A percentile compares a stretch with the other conserved stretches of the same genome.
These are phyloP conservation scores for Silurus lanzhouensis DNA, from an alignment of 2,797 vertebrate species.

Conservation along the genomic window DNA sequence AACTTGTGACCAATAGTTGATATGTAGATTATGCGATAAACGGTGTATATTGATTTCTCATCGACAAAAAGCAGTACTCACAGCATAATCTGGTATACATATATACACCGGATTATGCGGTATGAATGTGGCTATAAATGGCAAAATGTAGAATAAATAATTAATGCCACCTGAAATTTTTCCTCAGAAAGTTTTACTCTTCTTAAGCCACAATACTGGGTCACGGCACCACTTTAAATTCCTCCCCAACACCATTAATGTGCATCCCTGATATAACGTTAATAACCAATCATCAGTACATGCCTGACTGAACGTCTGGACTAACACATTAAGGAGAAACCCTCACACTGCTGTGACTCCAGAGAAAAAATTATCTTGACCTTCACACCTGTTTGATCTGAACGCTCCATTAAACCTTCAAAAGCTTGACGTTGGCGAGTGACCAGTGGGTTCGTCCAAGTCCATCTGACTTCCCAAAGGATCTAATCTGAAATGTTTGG, in stretches of 20 bases:
- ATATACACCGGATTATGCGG: too few species aligned
- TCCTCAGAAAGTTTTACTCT: too few species aligned
- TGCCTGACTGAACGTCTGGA: background rate
- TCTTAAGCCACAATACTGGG: too few species aligned
- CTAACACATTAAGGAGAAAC: background rate
- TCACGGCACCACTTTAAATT: background rate
- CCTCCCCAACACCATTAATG: background rate
- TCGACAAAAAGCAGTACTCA: too few species aligned
- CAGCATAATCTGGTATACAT: too few species aligned
- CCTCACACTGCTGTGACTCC: background rate
- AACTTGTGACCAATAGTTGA: too few species aligned
- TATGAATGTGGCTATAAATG: too few species aligned
- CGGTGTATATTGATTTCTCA: too few species aligned
- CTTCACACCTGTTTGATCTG: background rate
- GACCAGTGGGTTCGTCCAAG: background rate
- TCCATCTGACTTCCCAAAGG: too few species aligned
- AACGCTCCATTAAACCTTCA: background rate
- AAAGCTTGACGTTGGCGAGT: background rate
- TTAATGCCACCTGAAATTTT: too few species aligned
- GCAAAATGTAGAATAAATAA: too few species aligned
- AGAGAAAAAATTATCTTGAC: background rate
- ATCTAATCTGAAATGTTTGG: conserved; percentile 13
- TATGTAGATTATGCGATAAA: too few species aligned
- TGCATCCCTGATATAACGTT: background rate
- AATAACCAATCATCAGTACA: background rate